Evolutionary conservation across 2,888 invertebrate genomes (phyloP), one percentile per base, ranked within the genome.

Genomic region (Scaptodrosophila latifasciaeformis): DNA sequence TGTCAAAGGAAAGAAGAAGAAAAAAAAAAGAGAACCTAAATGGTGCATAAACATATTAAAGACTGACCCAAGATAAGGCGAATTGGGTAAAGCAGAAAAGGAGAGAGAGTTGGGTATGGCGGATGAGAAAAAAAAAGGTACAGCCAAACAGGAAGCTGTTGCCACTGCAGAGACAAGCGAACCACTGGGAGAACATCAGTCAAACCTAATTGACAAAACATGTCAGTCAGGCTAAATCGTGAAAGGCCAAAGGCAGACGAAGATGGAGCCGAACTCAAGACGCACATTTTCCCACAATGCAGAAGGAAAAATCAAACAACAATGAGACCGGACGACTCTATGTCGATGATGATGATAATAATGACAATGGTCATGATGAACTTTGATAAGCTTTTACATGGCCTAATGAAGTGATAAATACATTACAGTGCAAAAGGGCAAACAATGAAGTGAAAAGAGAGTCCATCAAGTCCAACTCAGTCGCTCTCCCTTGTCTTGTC

Each of bases 361-460:
- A 27, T 40, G 42, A 31, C 30, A 9, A 46, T 47, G 19, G 30
- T 6, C 31, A 42, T n/a, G 21, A 40, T 9, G n/a, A 13, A n/a
- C n/a, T n/a, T 7, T 7, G 24, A 46, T 53, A 67, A 62, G 62
- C 67, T 57, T 59, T 62, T 67, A 63, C 71, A 64, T 61, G 59
- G 54, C 63, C 61, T 75, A 79, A 74, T 78, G 64, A 74, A 78
- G 79, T 75, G 79, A 78, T 78, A 74, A 78, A 79, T 66, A 69
- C 79, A 75, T 68, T 75, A 76, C 27, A 30, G 4, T 24, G 29
- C 29, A 12, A 19, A 21, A 43, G 29, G 12, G 43, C 43, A 27
- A 9, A 15, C 54, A 58, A 47, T 55, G 39, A 24, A 40, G 52
- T 24, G 21, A 35, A 34, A 24, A 21, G 43, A 21, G 53, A n/a